Evolutionary conservation across 92 coral and sea anemone species (phyloP).

Genomic region (Porites divaricata): DNA sequence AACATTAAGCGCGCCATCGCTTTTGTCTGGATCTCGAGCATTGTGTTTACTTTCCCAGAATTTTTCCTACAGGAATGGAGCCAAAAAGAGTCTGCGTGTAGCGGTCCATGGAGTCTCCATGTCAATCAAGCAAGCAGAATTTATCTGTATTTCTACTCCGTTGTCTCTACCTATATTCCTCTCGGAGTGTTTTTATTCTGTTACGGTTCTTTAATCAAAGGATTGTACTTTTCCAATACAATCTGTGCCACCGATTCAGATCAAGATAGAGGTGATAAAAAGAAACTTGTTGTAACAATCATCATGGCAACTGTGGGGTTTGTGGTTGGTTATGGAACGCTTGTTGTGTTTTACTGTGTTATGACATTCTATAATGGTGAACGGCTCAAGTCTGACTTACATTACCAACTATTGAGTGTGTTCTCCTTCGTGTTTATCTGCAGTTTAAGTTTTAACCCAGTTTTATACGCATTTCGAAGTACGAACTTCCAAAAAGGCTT

Average conservation of each 20-base stretch:
- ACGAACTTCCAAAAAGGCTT: neutral
- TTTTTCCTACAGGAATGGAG: neutral
- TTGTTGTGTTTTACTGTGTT: neutral
- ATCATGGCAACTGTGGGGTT: slow-evolving; percentile 1
- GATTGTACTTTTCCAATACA: neutral
- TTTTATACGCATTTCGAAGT: neutral
- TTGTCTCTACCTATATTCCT: neutral
- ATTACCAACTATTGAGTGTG: neutral
- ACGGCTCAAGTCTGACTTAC: neutral
- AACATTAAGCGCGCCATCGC: neutral
- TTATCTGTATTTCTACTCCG: neutral
- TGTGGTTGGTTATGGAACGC: neutral
- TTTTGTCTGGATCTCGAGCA: neutral
- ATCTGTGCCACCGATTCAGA: neutral
- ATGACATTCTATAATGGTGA: too few relatives aligned
- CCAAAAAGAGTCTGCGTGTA: neutral
- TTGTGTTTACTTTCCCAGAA: neutral
- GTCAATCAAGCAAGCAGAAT: neutral
- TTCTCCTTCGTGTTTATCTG: neutral
- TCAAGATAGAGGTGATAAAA: slow-evolving; percentile 7
- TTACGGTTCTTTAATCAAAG: slow-evolving; percentile 17
- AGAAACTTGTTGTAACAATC: slow-evolving; percentile 11
- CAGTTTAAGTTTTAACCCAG: neutral
- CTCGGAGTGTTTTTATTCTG: neutral
- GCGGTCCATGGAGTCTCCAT: neutral